Evolutionary conservation across 1,140 invertebrate genomes (phyloP), one percentile per base, ranked within the genome.

Genomic region (Zaprionus ornatus): DNA sequence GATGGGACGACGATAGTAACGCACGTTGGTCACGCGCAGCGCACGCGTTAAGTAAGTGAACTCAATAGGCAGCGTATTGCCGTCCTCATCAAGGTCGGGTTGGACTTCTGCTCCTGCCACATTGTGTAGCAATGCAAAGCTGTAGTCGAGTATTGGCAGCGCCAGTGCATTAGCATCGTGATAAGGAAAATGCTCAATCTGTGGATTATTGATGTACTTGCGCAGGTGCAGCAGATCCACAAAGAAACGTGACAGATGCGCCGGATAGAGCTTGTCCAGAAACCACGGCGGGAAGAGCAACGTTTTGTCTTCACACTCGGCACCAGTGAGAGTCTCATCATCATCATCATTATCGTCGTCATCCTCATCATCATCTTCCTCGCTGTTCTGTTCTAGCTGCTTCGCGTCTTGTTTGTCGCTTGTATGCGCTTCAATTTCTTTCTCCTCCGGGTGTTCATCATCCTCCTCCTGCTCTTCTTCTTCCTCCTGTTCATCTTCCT

Each of bases 161-260:
- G 95, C 93, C 72, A 95, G 94, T 19, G 93, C 71, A 75, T 95
- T 95, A n/a, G 95, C 94, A 68, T 96, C 94, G 7, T 93, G 90
- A 25, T 93, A 91, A 4, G 86, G 85, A 78, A 95, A 94, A 80
- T 97, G 94, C 92, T 98, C 97, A 10, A 97, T 94, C 93, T 97
- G 96, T 15, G 95, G 94, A 23, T 93, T 94, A 71, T 95, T 95
- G 73, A 97, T 94, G 79, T 96, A 95, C 48, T 95, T 93, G 69
- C 95, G 94, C 45, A 95, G 93, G 21, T 94, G 93, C 52, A 95
- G 82, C 1, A 97, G 94, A 91, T 97, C 96, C 37, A 97, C 93
- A 78, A 96, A 95, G 77, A 93, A 94, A 3, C 94, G 82, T 1
- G 96, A 94, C 70, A 96, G 94, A 27, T 93, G 75, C 2, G 94